Evolutionary conservation across 2,113 vertebrate genomes (phyloP).

Genomic region (Austrofundulus limnaeus): DNA sequence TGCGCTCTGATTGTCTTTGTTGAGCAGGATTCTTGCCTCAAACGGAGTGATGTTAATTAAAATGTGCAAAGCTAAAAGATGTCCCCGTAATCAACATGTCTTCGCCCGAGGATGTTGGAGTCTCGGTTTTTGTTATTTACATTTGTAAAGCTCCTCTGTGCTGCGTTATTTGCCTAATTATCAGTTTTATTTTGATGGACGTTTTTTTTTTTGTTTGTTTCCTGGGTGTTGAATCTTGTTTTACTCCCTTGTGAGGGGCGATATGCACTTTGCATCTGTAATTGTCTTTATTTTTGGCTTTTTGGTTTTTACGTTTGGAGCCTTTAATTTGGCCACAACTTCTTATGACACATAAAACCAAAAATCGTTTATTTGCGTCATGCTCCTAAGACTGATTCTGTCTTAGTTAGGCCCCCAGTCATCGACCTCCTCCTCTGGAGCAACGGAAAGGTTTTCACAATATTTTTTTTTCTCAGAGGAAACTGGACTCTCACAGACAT

Average conservation of each 20-base stretch:
- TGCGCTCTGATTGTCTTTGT: too few relatives aligned
- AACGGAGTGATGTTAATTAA: slow-evolving; percentile 3
- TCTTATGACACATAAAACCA: too few relatives aligned
- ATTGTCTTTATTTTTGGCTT: not conserved
- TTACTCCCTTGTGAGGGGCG: too few relatives aligned
- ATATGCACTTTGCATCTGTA: too few relatives aligned
- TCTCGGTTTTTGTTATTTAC: not conserved
- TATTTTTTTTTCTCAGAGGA: not conserved
- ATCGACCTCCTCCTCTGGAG: not conserved
- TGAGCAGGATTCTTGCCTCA: not conserved
- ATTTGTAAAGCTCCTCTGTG: not conserved
- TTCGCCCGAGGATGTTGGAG: not conserved
- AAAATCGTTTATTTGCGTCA: too few relatives aligned
- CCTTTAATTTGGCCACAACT: too few relatives aligned
- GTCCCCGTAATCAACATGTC: slow-evolving; percentile 10
- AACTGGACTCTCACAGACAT: not conserved
- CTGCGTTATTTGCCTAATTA: not conserved
- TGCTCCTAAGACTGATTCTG: not conserved
- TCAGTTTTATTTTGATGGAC: not conserved
- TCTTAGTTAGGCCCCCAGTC: not conserved
- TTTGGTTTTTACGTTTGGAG: not conserved
- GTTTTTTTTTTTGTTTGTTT: not conserved
- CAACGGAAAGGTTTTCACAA: not conserved
- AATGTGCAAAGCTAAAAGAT: slow-evolving; percentile 6
- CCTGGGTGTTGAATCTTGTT: not conserved